These are phyloP conservation scores for Aurelia aurita DNA, from an alignment of 30 jellyfish, hydroid and myxozoan genomes.

Conservation along the genomic window DNA sequence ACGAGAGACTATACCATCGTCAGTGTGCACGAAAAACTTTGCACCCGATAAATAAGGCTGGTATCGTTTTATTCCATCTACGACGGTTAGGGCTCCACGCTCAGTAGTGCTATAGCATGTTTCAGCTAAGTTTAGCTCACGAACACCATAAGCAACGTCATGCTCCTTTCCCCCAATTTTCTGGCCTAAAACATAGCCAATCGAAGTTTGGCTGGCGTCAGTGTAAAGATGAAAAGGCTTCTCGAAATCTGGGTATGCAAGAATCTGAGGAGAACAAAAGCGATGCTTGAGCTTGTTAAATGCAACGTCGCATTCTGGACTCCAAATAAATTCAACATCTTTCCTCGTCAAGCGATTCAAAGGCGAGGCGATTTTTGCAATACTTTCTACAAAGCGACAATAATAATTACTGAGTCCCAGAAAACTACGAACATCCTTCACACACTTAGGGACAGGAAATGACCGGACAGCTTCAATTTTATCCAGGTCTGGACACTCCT, in stretches of 20 bases:
- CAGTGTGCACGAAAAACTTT: too few relatives aligned
- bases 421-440: conserved; percentile 25
- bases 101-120: too few relatives aligned
- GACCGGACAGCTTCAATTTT: conserved; percentile 12
- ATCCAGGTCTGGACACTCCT: conserved; percentile 63
- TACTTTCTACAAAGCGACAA: conserved; percentile 34
- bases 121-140: too few relatives aligned
- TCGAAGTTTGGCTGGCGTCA: conserved; percentile 55
- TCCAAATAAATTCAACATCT: conserved; percentile 28
- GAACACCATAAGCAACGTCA: conserved; percentile 62
- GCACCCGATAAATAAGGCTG: too few relatives aligned
- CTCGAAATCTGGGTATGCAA: too few relatives aligned
- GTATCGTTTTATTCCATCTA: too few relatives aligned
- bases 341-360: conserved; percentile 49
- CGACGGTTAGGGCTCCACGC: too few relatives aligned
- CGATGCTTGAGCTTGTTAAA: neutral
- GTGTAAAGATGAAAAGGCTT: conserved; percentile 50
- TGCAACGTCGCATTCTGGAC: conserved; percentile 32
- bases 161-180: conserved; percentile 27
- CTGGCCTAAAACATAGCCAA: conserved; percentile 45
- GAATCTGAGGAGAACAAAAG: conserved; percentile 55
- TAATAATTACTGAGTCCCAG: conserved; percentile 42
- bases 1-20: too few relatives aligned
- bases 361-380: conserved; percentile 70
- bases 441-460: conserved; percentile 39